Percentiles rank a stretch among this genome's conserved stretches.
These are phyloP conservation scores for Empidonax traillii DNA, from an alignment of 2,113 vertebrate species.

Conservation along the genomic window DNA sequence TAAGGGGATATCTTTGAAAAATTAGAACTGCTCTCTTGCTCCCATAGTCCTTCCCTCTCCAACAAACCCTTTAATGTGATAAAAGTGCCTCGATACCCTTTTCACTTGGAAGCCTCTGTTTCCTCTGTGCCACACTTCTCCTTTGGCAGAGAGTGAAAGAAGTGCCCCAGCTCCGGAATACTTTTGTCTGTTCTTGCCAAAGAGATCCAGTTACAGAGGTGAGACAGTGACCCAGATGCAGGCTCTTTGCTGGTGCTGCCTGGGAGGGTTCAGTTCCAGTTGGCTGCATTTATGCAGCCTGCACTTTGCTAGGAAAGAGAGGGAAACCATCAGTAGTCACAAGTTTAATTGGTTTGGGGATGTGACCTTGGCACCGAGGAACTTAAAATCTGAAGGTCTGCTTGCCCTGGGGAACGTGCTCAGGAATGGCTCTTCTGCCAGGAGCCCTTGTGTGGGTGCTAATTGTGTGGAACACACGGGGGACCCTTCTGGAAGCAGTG, in stretches of 20 bases:
- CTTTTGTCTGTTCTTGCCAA: neutral
- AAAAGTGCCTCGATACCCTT: rapidly evolving
- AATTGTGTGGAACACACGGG: neutral
- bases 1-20: neutral
- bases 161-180: neutral
- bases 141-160: neutral
- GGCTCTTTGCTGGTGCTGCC: neutral
- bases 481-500: neutral
- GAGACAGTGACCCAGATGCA: neutral
- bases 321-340: neutral
- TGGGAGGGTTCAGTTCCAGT: neutral
- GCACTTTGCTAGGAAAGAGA: neutral
- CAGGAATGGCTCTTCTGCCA: neutral
- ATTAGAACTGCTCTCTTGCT: neutral
- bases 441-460: neutral
- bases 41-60: neutral
- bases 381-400: neutral
- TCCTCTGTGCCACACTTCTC: neutral
- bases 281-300: neutral
- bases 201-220: neutral
- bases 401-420: neutral
- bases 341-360: neutral
- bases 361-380: neutral
- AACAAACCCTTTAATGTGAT: neutral
- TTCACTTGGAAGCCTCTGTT: neutral